Evolutionary conservation across 2,113 vertebrate genomes (phyloP).

Genomic region (Ophiodon elongatus): DNA sequence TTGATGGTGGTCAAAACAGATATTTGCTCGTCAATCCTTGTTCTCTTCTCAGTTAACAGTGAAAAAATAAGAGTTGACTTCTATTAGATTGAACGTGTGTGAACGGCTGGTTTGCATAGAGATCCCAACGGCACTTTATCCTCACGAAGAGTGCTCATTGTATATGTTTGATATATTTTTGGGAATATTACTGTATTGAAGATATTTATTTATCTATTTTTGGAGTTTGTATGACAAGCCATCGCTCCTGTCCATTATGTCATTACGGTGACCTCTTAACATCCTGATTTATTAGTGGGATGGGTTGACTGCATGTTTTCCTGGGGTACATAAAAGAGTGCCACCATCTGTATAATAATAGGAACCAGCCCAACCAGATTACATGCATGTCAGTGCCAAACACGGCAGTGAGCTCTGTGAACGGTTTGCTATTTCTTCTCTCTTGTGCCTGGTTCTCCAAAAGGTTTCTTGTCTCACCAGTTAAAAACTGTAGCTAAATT

Average conservation of each 20-base stretch:
- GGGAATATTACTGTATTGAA: slow-evolving; percentile 43
- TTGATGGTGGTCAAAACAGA: slow-evolving; percentile 26
- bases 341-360: slow-evolving; percentile 70
- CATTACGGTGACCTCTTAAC: slow-evolving; percentile 21
- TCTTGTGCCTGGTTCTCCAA: slow-evolving; percentile 73
- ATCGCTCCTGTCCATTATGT: slow-evolving; percentile 35
- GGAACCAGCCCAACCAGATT: slow-evolving; percentile 59
- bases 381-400: slow-evolving; percentile 79
- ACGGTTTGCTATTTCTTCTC: slow-evolving; percentile 74
- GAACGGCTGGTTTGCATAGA: slow-evolving; percentile 46
- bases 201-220: slow-evolving; percentile 62
- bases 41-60: background rate
- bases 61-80: slow-evolving; percentile 26
- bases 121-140: slow-evolving; percentile 52
- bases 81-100: slow-evolving; percentile 38
- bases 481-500: slow-evolving; percentile 71
- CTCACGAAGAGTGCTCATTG: slow-evolving; percentile 45
- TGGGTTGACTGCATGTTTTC: slow-evolving; percentile 66
- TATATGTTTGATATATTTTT: slow-evolving; percentile 69
- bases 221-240: slow-evolving; percentile 65
- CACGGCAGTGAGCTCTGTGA: slow-evolving; percentile 67
- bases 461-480: slow-evolving; percentile 61
- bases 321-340: slow-evolving; percentile 28
- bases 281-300: slow-evolving; percentile 30
- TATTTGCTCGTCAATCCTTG: slow-evolving; percentile 14